phyloP scores from a whole-genome alignment of 2,888 invertebrate species.

The Geotrupes spiniger region DNA sequence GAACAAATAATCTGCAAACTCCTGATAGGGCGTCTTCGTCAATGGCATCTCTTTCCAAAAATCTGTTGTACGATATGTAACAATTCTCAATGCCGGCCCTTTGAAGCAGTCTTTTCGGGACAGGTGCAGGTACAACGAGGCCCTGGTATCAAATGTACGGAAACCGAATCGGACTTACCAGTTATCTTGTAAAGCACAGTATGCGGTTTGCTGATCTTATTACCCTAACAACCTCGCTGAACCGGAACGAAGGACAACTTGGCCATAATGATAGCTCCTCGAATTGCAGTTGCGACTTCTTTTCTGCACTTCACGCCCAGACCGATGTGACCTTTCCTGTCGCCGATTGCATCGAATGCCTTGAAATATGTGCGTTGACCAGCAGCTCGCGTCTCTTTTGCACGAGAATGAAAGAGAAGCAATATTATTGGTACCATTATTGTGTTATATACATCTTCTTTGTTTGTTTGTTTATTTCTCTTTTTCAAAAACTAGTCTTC shows the following conservation, averaged over 20 bases:
- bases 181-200: conserved; percentile 91
- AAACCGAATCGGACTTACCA: conserved; percentile 98
- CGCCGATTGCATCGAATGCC: conserved; percentile 94
- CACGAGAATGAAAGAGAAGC: too few species aligned
- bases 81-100: conserved; percentile 99
- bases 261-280: conserved; percentile 97
- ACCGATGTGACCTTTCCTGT: conserved; percentile 98
- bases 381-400: conserved; percentile 98
- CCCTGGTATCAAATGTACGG: conserved; percentile 96
- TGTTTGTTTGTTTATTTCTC: too few species aligned
- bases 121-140: conserved; percentile 98
- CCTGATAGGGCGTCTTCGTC: conserved; percentile 93
- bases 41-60: conserved; percentile 97
- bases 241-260: conserved; percentile 98
- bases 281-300: conserved; percentile 99
- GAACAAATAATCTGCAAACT: conserved; percentile 84
- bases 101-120: conserved; percentile 95
- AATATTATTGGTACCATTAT: too few species aligned
- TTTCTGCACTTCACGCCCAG: conserved; percentile 99
- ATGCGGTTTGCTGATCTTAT: conserved; percentile 99
- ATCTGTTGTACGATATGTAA: conserved; percentile 97
- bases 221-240: conserved; percentile 99
- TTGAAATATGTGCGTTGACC: conserved; percentile 99
- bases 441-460: too few species aligned
- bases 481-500: too few species aligned